Evolutionary conservation across 2,113 vertebrate genomes (phyloP).

Genomic region (Pteropus alecto): DNA sequence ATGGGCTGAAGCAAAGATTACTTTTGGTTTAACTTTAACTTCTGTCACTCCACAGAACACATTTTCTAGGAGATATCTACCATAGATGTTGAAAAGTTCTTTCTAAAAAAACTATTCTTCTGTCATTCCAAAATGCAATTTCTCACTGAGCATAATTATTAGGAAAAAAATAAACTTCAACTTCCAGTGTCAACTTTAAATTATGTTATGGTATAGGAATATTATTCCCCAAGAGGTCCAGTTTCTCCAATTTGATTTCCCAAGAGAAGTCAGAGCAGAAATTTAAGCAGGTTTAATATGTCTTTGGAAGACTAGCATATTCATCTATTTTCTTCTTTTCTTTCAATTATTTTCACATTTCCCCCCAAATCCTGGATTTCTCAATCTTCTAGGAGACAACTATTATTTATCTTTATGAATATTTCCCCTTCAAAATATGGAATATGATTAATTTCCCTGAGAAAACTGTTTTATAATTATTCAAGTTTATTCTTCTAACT

Average conservation of each 20-base stretch:
- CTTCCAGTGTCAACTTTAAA: conserved; percentile 71
- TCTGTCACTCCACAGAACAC: neutral
- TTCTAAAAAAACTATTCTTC: conserved; percentile 40
- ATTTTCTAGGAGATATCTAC: neutral
- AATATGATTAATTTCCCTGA: neutral
- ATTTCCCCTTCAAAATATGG: neutral
- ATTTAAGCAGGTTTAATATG: conserved; percentile 59
- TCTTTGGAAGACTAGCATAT: conserved; percentile 53
- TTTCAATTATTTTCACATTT: conserved; percentile 63
- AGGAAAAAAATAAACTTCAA: conserved; percentile 65
- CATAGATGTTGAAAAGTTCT: conserved; percentile 28
- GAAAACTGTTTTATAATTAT: conserved; percentile 22
- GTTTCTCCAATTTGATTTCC: conserved; percentile 62
- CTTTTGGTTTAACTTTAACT: neutral
- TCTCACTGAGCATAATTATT: conserved; percentile 70
- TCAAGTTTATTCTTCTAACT: conserved; percentile 27
- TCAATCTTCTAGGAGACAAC: conserved; percentile 38
- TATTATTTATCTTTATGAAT: conserved; percentile 33
- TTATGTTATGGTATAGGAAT: conserved; percentile 39
- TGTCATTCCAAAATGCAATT: conserved; percentile 56
- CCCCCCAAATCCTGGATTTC: conserved; percentile 9
- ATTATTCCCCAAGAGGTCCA: conserved; percentile 62
- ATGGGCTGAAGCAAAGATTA: neutral
- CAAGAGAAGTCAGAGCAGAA: conserved; percentile 58
- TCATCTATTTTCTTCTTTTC: conserved; percentile 61